Evolutionary conservation across 2,113 vertebrate species (phyloP).

Genomic region (Rhinogobius similis): DNA sequence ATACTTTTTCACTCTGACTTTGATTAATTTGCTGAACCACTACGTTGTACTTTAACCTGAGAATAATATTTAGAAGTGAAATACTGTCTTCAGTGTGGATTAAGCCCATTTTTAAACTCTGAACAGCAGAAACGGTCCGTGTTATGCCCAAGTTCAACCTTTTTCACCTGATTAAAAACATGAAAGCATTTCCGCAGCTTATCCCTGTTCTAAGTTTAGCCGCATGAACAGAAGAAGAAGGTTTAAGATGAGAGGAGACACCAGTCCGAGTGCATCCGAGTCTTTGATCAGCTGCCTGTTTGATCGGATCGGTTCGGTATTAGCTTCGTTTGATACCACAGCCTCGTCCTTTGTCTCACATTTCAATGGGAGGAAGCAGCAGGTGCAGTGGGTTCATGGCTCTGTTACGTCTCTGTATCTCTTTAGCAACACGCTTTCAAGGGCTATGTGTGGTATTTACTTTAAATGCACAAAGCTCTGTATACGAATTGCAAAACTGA

Average conservation of each 20-base stretch:
- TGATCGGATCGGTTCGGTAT: constrained; percentile 36
- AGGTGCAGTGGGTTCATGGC: constrained; percentile 48
- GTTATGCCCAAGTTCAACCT: constrained; percentile 9
- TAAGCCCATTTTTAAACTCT: neutral
- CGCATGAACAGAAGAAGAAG: constrained; percentile 31
- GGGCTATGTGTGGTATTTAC: no score
- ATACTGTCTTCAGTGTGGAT: no score
- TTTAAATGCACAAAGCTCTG: no score
- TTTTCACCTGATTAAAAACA: constrained; percentile 50
- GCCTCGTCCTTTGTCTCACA: constrained; percentile 33
- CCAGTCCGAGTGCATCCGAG: constrained; percentile 7
- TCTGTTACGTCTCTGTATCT: constrained; percentile 18
- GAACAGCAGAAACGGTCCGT: neutral
- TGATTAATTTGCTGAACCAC: no score
- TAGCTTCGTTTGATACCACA: constrained; percentile 32
- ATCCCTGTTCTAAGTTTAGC: constrained; percentile 61
- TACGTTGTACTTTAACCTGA: no score
- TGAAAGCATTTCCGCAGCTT: constrained; percentile 53
- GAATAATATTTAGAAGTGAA: no score
- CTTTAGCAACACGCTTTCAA: neutral
- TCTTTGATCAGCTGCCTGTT: constrained; percentile 56
- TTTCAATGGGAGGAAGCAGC: constrained; percentile 53
- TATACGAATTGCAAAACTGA: no score
- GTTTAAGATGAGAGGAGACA: constrained; percentile 15
- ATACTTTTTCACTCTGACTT: no score